A percentile compares a stretch with the other conserved stretches of the same genome.
phyloP scores from a whole-genome alignment of 1,140 invertebrate species.

The Plutomurus gul region DNA sequence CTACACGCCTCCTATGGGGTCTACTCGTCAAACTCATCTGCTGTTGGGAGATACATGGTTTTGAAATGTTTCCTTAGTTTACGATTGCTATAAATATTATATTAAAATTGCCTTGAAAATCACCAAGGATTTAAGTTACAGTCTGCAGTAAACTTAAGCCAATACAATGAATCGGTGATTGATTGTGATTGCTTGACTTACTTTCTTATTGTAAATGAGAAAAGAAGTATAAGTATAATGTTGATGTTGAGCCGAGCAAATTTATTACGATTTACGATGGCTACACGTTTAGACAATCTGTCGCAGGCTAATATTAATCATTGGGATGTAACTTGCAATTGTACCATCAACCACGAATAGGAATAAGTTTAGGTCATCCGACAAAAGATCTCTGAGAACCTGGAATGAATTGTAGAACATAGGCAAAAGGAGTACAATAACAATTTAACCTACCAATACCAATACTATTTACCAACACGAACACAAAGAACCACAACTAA shows the following conservation, averaged over 20 bases:
- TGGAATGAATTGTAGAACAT: too few species aligned
- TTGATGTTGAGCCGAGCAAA: too few species aligned
- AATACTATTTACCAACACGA: too few species aligned
- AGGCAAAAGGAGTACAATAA: too few species aligned
- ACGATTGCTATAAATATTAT: too few species aligned
- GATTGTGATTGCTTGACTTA: constrained; percentile 8
- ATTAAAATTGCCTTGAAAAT: too few species aligned
- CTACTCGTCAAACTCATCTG: too few species aligned
- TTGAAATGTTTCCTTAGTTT: too few species aligned
- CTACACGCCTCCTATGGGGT: too few species aligned
- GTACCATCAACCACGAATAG: background rate
- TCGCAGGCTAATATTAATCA: background rate
- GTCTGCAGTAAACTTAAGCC: constrained; percentile 5
- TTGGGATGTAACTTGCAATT: background rate
- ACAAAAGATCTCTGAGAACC: background rate
- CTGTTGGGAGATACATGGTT: too few species aligned
- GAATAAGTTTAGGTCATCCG: background rate
- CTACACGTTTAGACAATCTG: constrained; percentile 17
- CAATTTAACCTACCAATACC: too few species aligned
- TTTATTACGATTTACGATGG: constrained; percentile 6
- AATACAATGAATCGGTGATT: constrained; percentile 10
- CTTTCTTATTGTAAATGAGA: background rate
- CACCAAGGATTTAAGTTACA: background rate
- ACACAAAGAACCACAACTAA: too few species aligned
- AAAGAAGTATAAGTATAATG: background rate